Evolutionary conservation across 2,113 vertebrate species (phyloP), one percentile per base, ranked within the genome.

Genomic region (Microtus montanus): DNA sequence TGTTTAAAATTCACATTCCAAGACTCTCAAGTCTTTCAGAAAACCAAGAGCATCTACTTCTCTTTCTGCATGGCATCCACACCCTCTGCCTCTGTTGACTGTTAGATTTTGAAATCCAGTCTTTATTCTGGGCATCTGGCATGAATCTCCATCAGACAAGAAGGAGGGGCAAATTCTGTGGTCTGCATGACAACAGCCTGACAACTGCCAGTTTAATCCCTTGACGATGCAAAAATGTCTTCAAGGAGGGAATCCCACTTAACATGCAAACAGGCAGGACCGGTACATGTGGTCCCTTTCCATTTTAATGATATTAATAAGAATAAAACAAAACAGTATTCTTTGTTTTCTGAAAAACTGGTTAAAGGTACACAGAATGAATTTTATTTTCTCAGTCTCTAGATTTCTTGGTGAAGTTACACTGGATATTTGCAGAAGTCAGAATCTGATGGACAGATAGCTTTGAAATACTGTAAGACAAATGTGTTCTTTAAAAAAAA

Each of bases 111-210:
- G 95, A 98, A 98, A 97, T 94, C 92, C 96, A 95, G 90, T 63
- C 93, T 94, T 96, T 97, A 96, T 98, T 98, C 82, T n/a, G 93
- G 84, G 95, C 98, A 98, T 98, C 97, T 98, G 98, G 98, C 97
- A 98, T 96, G 96, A 97, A 98, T 98, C 98, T 98, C 68, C 87
- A 78, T 68, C 24, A 66, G 82, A 96, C 64, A 70, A 68, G 84
- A 95, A 94, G 92, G 96, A 96, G 96, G 95, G 92, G 93, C 2
- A 0, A 79, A 94, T 96, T 96, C 97, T 98, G 97, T 11, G 80
- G 97, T 97, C 97, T 1, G 96, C 93, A 74, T 96, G 96, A 98
- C 96, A 95, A 89, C 2, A 13, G 93, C 95, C 93, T 96, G 54
- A 0, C 98, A 98, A 97, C 96, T 98, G 98, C 97, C 77, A 83